Percentiles rank a stretch among this genome's conserved stretches.
These are phyloP conservation scores for Bombus vancouverensis DNA, from an alignment of 1,140 invertebrate genomes.

Conservation along the genomic window DNA sequence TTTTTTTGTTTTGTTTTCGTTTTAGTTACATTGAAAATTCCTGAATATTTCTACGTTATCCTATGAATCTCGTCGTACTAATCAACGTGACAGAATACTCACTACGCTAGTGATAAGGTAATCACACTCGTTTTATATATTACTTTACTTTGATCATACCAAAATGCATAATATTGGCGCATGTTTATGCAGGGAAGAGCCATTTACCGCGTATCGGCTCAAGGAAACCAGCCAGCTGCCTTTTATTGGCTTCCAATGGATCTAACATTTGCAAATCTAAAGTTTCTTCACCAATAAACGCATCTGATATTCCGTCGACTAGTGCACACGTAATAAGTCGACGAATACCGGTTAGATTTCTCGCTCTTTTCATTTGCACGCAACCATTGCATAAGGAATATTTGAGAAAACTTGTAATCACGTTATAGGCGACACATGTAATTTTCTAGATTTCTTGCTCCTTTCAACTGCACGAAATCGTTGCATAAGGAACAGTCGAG, in stretches of 20 bases:
- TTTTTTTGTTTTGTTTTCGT: not conserved
- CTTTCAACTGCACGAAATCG: not conserved
- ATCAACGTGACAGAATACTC: not conserved
- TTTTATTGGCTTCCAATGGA: not conserved
- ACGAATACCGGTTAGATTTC: not conserved
- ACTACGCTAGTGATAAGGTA: not conserved
- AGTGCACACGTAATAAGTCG: not conserved
- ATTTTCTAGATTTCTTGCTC: not conserved
- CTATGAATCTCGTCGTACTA: not conserved
- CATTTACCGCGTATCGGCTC: not conserved
- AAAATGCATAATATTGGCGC: not conserved
- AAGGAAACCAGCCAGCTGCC: slow-evolving; percentile 5
- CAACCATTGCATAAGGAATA: not conserved
- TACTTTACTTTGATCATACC: not conserved
- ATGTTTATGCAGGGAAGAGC: not conserved
- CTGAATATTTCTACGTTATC: not conserved
- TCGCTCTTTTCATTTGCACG: not conserved
- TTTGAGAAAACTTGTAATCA: not conserved
- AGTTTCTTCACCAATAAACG: not conserved
- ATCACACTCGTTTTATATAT: not conserved
- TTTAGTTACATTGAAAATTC: too few relatives aligned
- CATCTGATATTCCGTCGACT: not conserved
- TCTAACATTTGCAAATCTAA: not conserved
- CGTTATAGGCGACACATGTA: not conserved
- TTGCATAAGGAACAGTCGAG: not conserved